Conservation (phyloP, 2,888 invertebrate species). For the Stramonita haemastoma region DNA sequence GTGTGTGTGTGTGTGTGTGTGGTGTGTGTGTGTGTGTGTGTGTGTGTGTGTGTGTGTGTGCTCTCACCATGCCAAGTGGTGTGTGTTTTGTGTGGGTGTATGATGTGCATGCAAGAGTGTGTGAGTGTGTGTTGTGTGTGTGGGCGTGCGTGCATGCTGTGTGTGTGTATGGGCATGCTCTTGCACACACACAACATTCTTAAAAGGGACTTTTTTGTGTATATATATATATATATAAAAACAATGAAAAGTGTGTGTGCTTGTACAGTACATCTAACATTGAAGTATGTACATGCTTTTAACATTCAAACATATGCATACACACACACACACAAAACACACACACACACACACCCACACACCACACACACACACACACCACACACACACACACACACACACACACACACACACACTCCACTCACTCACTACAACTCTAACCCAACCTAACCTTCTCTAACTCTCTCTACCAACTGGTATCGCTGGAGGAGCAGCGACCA, state of each 20-base stretch:
- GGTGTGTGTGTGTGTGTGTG: not conserved
- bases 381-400: not conserved
- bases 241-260: not conserved
- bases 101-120: not conserved
- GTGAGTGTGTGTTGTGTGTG: not conserved
- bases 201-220: not conserved
- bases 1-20: no score
- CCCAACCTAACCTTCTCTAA: no score
- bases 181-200: no score
- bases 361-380: conserved; percentile 22
- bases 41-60: not conserved
- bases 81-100: not conserved
- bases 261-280: not conserved
- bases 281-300: not conserved
- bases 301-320: not conserved
- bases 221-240: not conserved
- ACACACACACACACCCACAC: not conserved
- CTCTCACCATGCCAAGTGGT: not conserved
- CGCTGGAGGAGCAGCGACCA: no score
- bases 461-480: no score
- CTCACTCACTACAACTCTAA: no score
- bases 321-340: not conserved
- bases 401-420: no score
- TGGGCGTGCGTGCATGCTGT: not conserved
- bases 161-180: not conserved